Base-by-base conservation (phyloP, 2,797 vertebrate genomes). In the Cichlasoma orientale region DNA sequence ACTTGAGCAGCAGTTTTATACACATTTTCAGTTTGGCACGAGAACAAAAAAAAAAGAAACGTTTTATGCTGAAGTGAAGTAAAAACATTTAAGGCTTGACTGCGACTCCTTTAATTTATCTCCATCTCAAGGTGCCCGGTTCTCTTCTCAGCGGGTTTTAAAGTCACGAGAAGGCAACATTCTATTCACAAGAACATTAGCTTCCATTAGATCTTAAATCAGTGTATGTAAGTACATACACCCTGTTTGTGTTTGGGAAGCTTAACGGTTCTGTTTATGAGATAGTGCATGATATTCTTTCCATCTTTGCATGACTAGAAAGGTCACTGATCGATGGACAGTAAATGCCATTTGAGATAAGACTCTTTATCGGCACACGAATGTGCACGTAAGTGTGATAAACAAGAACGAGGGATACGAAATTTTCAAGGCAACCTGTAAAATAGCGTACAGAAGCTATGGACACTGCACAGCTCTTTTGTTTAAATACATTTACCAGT, bases 271-370 rank as follows among this genome's bases (percentile, higher is more conserved):
- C 19, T 23, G 13, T 72, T 54, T 70, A 63, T 72, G 52, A 63
- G 56, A 73, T 16, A 9, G 47, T n/a, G 12, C 47, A 41, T 55
- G 55, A 63, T n/a, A 63, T 44, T 79, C 58, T 66, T 72, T 56
- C 23, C 5, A 33, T 59, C 36, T 61, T 5, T 38, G 29, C 27
- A 54, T 0, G 13, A 71, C 75, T 31, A 71, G 41, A 31, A 57
- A 21, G n/a, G 27, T 76, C 72, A 74, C 59, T 59, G 38, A 27
- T 74, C 27, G 7, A 71, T 61, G 36, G 57, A 74, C 38, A 56
- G 53, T 69, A 68, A 80, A 84, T 61, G 74, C 29, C 66, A 74
- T 74, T 12, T 3, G 7, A 58, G 54, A 74, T 68, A 54, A 72
- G 57, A 50, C 57, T 78, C 47, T 31, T 74, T 56, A 78, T 74